Percentiles rank a stretch among this genome's conserved stretches.
These are phyloP conservation scores for Cephonodes hylas DNA, from an alignment of 2,888 invertebrate genomes.

Conservation along the genomic window DNA sequence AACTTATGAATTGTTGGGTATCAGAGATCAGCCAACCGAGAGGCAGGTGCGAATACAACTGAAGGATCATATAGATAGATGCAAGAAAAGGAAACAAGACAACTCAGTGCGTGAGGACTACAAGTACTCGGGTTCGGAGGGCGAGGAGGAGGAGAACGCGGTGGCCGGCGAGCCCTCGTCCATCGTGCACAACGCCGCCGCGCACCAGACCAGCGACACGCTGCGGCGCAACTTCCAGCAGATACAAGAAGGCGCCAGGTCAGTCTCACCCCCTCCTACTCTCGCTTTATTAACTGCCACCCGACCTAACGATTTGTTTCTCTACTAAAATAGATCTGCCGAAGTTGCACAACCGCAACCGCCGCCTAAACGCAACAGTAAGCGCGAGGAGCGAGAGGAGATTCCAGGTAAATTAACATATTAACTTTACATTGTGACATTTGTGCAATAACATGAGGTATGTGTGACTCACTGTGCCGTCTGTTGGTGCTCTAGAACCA, in stretches of 20 bases:
- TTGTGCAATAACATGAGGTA: conserved; percentile 28
- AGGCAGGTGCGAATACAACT: conserved; percentile 98
- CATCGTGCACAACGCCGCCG: conserved; percentile 91
- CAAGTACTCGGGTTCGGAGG: conserved; percentile 97
- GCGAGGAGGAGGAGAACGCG: conserved; percentile 96
- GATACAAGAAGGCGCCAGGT: conserved; percentile 90
- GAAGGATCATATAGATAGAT: conserved; percentile 98
- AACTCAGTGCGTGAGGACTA: conserved; percentile 88
- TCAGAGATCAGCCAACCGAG: conserved; percentile 98
- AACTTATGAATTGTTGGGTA: conserved; percentile 15
- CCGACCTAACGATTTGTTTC: conserved; percentile 25
- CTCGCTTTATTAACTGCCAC: conserved; percentile 24
- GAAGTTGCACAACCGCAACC: conserved; percentile 83
- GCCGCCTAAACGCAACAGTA: conserved; percentile 82
- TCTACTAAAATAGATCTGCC: conserved; percentile 81
- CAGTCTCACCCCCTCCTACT: conserved; percentile 19
- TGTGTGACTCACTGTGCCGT: conserved; percentile 33
- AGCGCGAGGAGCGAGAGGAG: conserved; percentile 81
- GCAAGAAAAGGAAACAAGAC: conserved; percentile 96
- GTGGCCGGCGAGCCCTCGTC: conserved; percentile 97
- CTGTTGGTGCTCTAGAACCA: conserved; percentile 82
- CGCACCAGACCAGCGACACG: conserved; percentile 93
- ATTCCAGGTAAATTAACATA: conserved; percentile 70
- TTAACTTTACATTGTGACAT: conserved; percentile 26
- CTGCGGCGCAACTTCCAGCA: conserved; percentile 98